Base-by-base conservation (phyloP, 2,797 vertebrate genomes). In the Adelosebastes latens region DNA sequence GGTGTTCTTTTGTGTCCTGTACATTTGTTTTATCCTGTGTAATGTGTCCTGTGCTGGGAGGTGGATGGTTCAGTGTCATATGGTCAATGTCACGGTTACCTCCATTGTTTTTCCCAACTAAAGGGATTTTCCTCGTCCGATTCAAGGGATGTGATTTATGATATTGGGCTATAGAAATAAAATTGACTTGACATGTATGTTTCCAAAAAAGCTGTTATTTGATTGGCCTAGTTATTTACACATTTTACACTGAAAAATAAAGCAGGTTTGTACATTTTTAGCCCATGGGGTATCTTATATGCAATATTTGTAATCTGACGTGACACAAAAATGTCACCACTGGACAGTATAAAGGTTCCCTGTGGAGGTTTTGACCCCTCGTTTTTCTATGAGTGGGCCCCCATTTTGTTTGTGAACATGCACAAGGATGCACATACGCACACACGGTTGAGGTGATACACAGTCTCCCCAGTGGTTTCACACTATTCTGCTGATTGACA, bases 1-100 rank as follows among this genome's bases (percentile, higher is more conserved):
- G 60, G 36, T 79, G 84, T 86, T 85, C 81, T 92, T 55, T 78
- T n/a, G n/a, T n/a, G 75, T 84, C 67, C 63, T 4, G 4, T 39
- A n/a, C 79, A 81, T 92, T 83, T 90, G 85, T 90, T 84, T 85
- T 53, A 62, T 73, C 76, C 58, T 55, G 52, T 74, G 46, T 77
- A 82, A 75, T 75, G 36, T 69, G 79, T 82, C 72, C 58, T 81
- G 55, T 70, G 49, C 53, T 65, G 53, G 13, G 6, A 81, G 63
- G 64, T 64, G 13, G 66, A 31, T 14, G 11, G 18, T 63, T 75
- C 42, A 72, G 12, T 75, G 62, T 25, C 79, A 82, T 16, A 53
- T 32, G 78, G 69, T 72, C 68, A 81, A 36, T 49, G 53, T 58
- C 65, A 81, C 24, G 5, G 10, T 63, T 34, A 70, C 31, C 32